These are phyloP conservation scores for Mesaphorura yosii DNA, from an alignment of 1,140 invertebrate species.

Conservation along the genomic window DNA sequence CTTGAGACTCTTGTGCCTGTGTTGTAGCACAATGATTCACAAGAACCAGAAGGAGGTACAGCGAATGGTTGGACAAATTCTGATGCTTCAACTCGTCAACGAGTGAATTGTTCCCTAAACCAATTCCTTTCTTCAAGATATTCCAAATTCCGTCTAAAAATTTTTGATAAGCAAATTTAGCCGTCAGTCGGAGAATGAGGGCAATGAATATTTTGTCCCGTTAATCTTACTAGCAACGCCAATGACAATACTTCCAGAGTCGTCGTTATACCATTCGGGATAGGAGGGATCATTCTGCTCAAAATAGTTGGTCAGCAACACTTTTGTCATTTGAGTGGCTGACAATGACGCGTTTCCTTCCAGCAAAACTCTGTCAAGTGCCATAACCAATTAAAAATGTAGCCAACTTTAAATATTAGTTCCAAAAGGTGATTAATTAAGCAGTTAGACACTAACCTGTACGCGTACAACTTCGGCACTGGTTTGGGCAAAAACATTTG, in stretches of 20 bases:
- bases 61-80: constrained; percentile 74
- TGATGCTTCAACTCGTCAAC: constrained; percentile 27
- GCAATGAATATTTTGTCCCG: too few relatives aligned
- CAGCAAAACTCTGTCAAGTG: constrained; percentile 39
- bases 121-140: constrained; percentile 54
- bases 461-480: constrained; percentile 52
- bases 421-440: background rate
- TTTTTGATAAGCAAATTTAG: too few relatives aligned
- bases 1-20: constrained; percentile 29
- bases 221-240: constrained; percentile 55
- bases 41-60: constrained; percentile 72
- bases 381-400: too few relatives aligned
- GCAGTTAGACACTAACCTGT: constrained; percentile 37
- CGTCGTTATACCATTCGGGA: constrained; percentile 44
- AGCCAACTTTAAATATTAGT: too few relatives aligned
- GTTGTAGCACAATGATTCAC: constrained; percentile 79
- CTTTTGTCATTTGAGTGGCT: constrained; percentile 61
- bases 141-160: constrained; percentile 71
- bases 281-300: constrained; percentile 60
- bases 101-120: constrained; percentile 32
- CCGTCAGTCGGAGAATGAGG: too few relatives aligned
- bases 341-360: constrained; percentile 56
- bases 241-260: constrained; percentile 66
- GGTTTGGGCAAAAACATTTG: constrained; percentile 67
- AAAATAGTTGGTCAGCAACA: constrained; percentile 63